These are phyloP conservation scores for Phortica magna DNA, from an alignment of 2,888 invertebrate genomes.

Conservation along the genomic window DNA sequence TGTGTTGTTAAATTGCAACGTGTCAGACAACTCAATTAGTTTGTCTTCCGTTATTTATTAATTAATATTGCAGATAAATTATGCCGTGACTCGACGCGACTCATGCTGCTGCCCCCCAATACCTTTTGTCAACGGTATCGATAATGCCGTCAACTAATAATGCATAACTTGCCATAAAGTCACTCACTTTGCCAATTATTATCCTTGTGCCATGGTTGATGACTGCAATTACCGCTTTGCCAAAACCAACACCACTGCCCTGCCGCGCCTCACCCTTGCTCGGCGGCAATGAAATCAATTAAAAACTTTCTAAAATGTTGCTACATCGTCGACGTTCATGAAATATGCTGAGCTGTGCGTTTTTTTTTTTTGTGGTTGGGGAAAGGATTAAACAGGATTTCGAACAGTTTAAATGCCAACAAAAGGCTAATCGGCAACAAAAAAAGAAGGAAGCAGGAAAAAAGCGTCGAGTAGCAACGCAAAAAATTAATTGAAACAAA, in stretches of 20 bases:
- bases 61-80: not conserved
- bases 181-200: conserved; percentile 1
- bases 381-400: conserved; percentile 54
- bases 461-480: not conserved
- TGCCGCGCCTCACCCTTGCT: conserved; percentile 28
- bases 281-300: conserved; percentile 60
- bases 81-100: not conserved
- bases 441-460: not conserved
- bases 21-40: not conserved
- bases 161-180: not conserved
- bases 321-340: not conserved
- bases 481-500: conserved; percentile 18
- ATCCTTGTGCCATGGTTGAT: not conserved
- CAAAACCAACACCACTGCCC: not conserved
- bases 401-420: conserved; percentile 57
- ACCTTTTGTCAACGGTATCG: not conserved
- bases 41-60: not conserved
- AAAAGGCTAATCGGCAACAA: conserved; percentile 38
- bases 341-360: not conserved
- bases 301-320: conserved; percentile 55
- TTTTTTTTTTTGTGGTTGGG: conserved; percentile 33
- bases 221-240: not conserved
- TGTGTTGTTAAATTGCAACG: not conserved
- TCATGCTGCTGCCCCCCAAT: not conserved
- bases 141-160: not conserved